Evolutionary conservation across 53 echinoderm and acorn worm genomes (phyloP).

Genomic region (Echinometra lucunter): DNA sequence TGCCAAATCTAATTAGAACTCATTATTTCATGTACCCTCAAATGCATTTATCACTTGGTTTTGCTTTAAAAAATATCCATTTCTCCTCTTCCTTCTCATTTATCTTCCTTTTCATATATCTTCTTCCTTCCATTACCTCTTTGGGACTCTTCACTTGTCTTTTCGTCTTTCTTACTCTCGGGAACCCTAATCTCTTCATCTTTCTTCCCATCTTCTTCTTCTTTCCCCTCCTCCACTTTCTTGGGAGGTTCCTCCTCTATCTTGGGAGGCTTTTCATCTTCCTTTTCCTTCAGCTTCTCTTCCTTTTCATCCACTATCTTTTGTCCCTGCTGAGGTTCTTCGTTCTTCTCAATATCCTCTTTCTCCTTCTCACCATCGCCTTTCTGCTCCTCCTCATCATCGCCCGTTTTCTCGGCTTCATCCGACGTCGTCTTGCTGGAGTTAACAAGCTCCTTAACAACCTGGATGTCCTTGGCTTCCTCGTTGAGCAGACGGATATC

Average conservation of each 20-base stretch:
- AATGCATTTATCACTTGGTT: neutral
- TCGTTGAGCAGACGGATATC: conserved; percentile 87
- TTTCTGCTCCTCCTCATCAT: conserved; percentile 28
- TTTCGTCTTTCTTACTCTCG: conserved; percentile 48
- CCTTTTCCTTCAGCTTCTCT: neutral
- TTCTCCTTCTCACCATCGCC: conserved; percentile 36
- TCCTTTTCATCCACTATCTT: neutral
- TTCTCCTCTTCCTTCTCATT: conserved; percentile 18
- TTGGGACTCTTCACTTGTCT: conserved; percentile 27
- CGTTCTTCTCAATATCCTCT: conserved; percentile 14
- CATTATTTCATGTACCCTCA: neutral
- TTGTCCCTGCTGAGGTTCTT: conserved; percentile 8
- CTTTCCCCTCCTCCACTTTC: neutral
- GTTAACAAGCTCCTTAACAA: conserved; percentile 57
- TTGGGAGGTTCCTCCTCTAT: neutral
- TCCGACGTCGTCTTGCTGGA: conserved; percentile 46
- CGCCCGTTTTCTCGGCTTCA: neutral
- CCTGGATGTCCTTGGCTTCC: conserved; percentile 69
- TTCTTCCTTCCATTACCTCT: conserved; percentile 40
- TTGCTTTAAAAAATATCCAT: neutral
- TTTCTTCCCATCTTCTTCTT: neutral
- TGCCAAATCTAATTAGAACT: neutral
- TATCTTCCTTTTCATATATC: neutral
- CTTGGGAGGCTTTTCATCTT: neutral
- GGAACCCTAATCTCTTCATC: neutral